phyloP scores from a whole-genome alignment of 2,797 vertebrate genomes.

The Hippopotamyrus pictus region DNA sequence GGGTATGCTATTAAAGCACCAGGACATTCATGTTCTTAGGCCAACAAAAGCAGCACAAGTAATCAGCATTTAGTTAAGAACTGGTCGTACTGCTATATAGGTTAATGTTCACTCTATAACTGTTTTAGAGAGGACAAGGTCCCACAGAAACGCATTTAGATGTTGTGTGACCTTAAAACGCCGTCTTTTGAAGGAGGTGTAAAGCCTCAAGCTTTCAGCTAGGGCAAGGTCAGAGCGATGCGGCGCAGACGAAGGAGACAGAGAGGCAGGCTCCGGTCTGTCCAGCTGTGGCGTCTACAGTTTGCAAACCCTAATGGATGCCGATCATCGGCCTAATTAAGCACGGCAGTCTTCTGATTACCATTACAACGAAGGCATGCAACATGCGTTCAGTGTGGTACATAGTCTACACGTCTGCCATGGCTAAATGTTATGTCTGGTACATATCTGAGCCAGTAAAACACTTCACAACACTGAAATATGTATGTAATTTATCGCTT shows the following conservation, averaged over 20 bases:
- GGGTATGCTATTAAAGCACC: not conserved
- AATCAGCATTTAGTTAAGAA: not conserved
- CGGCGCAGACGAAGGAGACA: not conserved
- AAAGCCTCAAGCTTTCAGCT: not conserved
- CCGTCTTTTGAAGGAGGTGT: not conserved
- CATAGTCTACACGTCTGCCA: not conserved
- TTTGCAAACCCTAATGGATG: not conserved
- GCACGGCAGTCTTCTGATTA: not conserved
- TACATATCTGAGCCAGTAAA: not conserved
- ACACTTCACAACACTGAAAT: not conserved
- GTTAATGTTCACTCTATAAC: not conserved
- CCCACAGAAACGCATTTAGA: not conserved
- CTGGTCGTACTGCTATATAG: not conserved
- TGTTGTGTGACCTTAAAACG: not conserved
- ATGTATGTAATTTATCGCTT: not conserved
- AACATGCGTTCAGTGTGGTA: not conserved
- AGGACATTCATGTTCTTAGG: not conserved
- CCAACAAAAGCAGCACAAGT: not conserved
- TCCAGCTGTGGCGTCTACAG: not conserved
- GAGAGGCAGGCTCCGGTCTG: not conserved
- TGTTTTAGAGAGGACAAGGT: not conserved
- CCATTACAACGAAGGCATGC: not conserved
- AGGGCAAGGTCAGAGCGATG: slow-evolving; percentile 4
- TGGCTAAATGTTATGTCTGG: not conserved
- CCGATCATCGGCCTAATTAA: slow-evolving; percentile 11